Conservation (phyloP, 2,113 vertebrate genomes). For the Cranoglanis bouderius region DNA sequence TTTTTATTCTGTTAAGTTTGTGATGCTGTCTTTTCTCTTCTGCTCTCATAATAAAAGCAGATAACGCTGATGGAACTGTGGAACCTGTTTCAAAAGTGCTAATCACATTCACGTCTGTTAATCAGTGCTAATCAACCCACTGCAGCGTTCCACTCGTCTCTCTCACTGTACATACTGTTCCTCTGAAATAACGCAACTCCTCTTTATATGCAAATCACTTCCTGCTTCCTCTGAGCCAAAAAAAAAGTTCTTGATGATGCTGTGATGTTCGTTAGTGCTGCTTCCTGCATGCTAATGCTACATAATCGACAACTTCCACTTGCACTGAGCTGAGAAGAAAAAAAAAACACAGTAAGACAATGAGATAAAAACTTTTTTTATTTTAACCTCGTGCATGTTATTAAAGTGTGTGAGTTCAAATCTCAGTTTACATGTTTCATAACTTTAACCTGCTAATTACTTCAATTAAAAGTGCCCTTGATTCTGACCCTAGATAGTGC, state of each 20-base stretch:
- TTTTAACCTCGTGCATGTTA: neutral
- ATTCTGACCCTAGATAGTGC: neutral
- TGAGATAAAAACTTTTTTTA: neutral
- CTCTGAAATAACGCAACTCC: slow-evolving; percentile 29
- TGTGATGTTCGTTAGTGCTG: neutral
- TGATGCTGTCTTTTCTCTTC: neutral
- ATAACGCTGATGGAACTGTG: slow-evolving; percentile 7
- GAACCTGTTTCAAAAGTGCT: slow-evolving; percentile 45
- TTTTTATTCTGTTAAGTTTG: neutral
- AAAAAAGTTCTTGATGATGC: slow-evolving; percentile 8
- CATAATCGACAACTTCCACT: neutral
- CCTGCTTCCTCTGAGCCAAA: slow-evolving; percentile 13
- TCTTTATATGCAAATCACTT: slow-evolving; percentile 48
- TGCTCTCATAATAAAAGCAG: neutral
- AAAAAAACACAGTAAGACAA: neutral
- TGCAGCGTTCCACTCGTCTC: slow-evolving; percentile 45
- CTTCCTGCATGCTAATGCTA: slow-evolving; percentile 28
- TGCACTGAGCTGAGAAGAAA: neutral
- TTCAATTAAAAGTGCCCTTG: neutral
- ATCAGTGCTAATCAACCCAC: slow-evolving; percentile 63
- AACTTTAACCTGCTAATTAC: neutral
- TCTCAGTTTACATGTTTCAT: neutral
- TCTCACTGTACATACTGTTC: slow-evolving; percentile 37
- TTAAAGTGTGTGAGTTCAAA: neutral
- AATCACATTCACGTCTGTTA: slow-evolving; percentile 58